Evolutionary conservation across 2,113 vertebrate genomes (phyloP).

Genomic region (Elachura formosa): DNA sequence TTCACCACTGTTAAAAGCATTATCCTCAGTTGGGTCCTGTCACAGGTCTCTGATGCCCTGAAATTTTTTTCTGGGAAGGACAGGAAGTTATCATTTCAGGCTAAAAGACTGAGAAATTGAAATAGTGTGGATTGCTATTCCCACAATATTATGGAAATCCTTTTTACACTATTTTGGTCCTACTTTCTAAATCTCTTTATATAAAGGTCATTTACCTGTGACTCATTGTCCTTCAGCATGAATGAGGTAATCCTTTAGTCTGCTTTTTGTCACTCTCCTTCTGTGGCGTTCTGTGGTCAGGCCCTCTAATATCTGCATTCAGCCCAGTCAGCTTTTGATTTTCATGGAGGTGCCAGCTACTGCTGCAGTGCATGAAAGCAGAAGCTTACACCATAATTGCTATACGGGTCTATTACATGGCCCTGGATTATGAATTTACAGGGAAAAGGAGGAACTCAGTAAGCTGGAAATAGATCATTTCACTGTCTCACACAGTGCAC

Average conservation of each 20-base stretch:
- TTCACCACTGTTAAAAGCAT: neutral
- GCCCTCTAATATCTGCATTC: neutral
- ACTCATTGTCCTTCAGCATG: neutral
- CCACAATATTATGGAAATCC: neutral
- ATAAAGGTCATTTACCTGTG: neutral
- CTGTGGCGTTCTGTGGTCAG: neutral
- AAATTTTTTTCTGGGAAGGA: neutral
- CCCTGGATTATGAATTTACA: neutral
- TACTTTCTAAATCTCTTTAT: neutral
- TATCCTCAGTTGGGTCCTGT: neutral
- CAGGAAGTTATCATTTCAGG: neutral
- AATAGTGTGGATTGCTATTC: neutral
- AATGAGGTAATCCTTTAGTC: neutral
- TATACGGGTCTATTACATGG: neutral
- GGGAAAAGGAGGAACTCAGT: neutral
- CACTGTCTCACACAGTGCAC: neutral
- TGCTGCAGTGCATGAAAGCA: neutral
- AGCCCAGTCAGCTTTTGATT: neutral
- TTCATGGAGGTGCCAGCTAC: neutral
- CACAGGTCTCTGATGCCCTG: neutral
- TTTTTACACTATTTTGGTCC: neutral
- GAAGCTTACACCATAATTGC: neutral
- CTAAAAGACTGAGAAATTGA: neutral
- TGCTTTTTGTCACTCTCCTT: neutral
- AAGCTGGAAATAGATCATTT: neutral